A percentile compares a stretch with the other conserved stretches of the same genome.
These are phyloP conservation scores for Coboldia fuscipes DNA, from an alignment of 1,140 invertebrate genomes.

Conservation along the genomic window DNA sequence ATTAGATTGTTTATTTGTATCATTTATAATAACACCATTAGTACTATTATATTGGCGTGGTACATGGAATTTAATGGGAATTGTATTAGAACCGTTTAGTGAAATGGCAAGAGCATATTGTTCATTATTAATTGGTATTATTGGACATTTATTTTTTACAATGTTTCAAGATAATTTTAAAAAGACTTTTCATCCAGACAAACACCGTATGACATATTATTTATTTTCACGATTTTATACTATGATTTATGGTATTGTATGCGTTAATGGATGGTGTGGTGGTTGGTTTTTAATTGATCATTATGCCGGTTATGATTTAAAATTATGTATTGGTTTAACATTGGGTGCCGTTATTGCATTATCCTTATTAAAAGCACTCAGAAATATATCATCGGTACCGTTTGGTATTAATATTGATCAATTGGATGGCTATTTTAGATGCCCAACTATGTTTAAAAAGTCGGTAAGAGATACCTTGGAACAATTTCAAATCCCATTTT, in stretches of 20 bases:
- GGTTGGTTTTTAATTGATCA: conserved; percentile 54
- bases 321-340: conserved; percentile 33
- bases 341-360: conserved; percentile 38
- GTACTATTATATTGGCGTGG: conserved; percentile 72
- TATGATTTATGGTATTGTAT: conserved; percentile 45
- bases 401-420: conserved; percentile 52
- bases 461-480: conserved; percentile 28
- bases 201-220: conserved; percentile 42
- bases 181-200: conserved; percentile 37
- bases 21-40: conserved; percentile 46
- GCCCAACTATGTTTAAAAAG: conserved; percentile 60
- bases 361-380: conserved; percentile 36
- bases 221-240: conserved; percentile 52
- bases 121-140: conserved; percentile 43
- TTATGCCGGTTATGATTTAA: conserved; percentile 35
- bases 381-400: conserved; percentile 63
- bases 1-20: conserved; percentile 47
- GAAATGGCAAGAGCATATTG: conserved; percentile 31
- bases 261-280: conserved; percentile 68
- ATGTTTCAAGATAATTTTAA: conserved; percentile 38
- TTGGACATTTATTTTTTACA: conserved; percentile 42
- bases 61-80: conserved; percentile 57
- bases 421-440: conserved; percentile 52
- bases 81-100: conserved; percentile 39
- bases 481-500: neutral